phyloP scores from a whole-genome alignment of 2,113 vertebrate genomes.

The Dromaius novaehollandiae region DNA sequence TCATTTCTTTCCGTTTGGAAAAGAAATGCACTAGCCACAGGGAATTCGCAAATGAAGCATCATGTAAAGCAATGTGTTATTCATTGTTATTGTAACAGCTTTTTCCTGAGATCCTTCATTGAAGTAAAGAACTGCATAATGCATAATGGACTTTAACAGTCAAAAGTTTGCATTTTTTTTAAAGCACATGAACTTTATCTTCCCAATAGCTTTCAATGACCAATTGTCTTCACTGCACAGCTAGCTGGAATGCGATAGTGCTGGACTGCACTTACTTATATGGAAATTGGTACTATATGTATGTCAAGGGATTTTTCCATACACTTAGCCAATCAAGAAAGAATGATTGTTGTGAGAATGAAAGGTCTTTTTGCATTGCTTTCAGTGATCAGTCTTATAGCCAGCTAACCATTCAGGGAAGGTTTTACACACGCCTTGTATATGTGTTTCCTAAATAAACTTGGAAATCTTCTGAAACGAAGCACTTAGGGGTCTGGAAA shows the following conservation, averaged over 20 bases:
- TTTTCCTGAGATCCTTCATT: neutral
- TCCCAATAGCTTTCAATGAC: conserved; percentile 11
- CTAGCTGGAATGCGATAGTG: neutral
- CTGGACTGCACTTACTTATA: neutral
- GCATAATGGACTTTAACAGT: neutral
- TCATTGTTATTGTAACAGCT: neutral
- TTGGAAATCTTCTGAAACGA: neutral
- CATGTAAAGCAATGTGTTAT: conserved; percentile 4
- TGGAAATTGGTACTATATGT: neutral
- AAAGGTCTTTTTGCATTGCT: conserved; percentile 2
- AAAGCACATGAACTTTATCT: neutral
- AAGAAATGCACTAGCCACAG: neutral
- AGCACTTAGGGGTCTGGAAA: conserved; percentile 14
- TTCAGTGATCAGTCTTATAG: conserved; percentile 41
- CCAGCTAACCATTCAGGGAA: neutral
- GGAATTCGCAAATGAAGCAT: neutral
- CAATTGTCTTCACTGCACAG: conserved; percentile 20
- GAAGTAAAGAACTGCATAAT: neutral
- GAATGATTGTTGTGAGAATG: neutral
- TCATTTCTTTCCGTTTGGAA: conserved; percentile 23
- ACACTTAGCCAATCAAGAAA: neutral
- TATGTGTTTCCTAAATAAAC: conserved; percentile 1
- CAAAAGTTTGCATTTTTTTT: neutral
- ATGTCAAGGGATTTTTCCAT: neutral
- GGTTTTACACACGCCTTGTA: neutral